Evolutionary conservation across 2,797 vertebrate species (phyloP).

Genomic region (Coreius guichenoti): DNA sequence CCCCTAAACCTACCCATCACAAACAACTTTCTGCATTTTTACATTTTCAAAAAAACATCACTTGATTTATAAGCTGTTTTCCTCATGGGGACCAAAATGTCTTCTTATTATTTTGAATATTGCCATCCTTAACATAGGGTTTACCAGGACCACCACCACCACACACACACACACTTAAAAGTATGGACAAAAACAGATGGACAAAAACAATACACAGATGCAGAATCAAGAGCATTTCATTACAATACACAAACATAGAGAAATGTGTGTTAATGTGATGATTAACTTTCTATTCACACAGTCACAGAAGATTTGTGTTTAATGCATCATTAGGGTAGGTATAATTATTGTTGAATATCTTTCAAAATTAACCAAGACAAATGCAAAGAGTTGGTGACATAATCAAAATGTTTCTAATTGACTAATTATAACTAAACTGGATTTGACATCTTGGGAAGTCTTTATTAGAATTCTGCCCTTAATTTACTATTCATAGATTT

Average conservation of each 20-base stretch:
- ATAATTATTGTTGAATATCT: conserved; percentile 33
- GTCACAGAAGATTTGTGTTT: conserved; percentile 16
- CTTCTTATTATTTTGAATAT: no score
- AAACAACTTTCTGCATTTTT: no score
- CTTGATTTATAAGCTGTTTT: no score
- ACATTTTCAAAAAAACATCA: no score
- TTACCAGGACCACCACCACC: not conserved
- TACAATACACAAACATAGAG: not conserved
- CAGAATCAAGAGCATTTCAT: not conserved
- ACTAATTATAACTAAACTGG: conserved; percentile 21
- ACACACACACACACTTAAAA: not conserved
- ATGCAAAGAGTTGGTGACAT: conserved; percentile 5
- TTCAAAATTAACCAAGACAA: conserved; percentile 21
- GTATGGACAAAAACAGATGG: conserved; percentile 27
- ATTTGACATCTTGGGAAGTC: conserved; percentile 4
- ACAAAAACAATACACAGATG: conserved; percentile 25
- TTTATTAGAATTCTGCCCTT: conserved; percentile 21
- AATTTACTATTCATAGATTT: not conserved
- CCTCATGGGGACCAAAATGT: no score
- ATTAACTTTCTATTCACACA: not conserved
- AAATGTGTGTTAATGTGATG: not conserved
- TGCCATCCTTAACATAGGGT: no score
- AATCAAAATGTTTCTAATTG: conserved; percentile 3
- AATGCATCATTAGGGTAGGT: conserved; percentile 15
- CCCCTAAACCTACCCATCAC: no score